Conservation (phyloP, 2,888 invertebrate genomes). For the Andrena hattorfiana region DNA sequence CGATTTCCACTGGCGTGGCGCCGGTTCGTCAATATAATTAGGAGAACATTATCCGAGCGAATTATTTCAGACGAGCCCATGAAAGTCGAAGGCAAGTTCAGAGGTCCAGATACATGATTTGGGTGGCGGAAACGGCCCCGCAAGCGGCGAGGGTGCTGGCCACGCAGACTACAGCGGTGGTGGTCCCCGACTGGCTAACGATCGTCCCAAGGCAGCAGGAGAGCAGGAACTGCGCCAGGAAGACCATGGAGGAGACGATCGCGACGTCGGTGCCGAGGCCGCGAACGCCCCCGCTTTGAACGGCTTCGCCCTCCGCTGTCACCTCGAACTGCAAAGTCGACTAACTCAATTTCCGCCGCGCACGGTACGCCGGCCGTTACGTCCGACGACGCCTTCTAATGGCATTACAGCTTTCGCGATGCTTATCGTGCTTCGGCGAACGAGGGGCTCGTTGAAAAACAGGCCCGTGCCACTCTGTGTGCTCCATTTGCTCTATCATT, state of each 20-base stretch:
- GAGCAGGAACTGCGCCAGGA: constrained; percentile 96
- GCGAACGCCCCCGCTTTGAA: constrained; percentile 89
- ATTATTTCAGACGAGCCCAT: neutral
- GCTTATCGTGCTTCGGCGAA: constrained; percentile 10
- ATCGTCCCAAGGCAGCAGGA: constrained; percentile 95
- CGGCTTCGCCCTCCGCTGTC: constrained; percentile 86
- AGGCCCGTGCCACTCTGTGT: no score
- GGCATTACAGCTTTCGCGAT: neutral
- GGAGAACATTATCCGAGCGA: neutral
- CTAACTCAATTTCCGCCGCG: constrained; percentile 41
- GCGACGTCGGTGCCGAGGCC: constrained; percentile 98
- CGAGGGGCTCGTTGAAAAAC: neutral
- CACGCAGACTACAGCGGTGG: constrained; percentile 94
- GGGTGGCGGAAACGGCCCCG: constrained; percentile 94
- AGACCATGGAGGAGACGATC: constrained; percentile 97
- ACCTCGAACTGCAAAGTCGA: constrained; percentile 87
- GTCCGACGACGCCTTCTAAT: constrained; percentile 5
- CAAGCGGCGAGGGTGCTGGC: constrained; percentile 94
- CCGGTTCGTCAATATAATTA: neutral
- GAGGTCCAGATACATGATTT: constrained; percentile 95
- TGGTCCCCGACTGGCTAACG: constrained; percentile 92
- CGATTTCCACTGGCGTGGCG: neutral
- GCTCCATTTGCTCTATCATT: no score
- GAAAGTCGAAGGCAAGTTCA: constrained; percentile 83
- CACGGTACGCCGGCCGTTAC: neutral